Evolutionary conservation across 37 sponge, comb jelly and placozoan genomes (phyloP), one percentile per base, ranked within the genome.

Genomic region (Beroe ovata): DNA sequence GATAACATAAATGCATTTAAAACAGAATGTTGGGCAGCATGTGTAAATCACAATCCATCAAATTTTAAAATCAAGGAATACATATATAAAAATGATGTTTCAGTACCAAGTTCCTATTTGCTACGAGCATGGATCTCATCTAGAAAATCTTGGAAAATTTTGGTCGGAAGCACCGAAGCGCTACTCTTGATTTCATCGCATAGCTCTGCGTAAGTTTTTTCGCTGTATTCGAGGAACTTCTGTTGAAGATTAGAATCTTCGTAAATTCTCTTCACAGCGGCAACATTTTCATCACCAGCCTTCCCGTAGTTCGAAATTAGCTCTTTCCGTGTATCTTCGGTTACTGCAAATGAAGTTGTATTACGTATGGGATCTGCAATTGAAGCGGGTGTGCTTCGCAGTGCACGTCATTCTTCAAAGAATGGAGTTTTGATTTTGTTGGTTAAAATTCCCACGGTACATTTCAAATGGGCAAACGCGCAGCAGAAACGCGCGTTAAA

Each of bases 121-220:
- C 93, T 95, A 0, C 94, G 63, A 64, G 93, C 94, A 88, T 94
- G 94, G 21, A 95, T 95, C 33, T 91, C 81, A 29, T 92, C 88
- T 42, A 93, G 92, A 91, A 94, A 96, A 66, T 94, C 96, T 16
- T 90, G 20, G 64, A 95, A 95, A 59, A 94, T 72, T 21, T 60
- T 90, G 0, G 64, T 60, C 16, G 96, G 95, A 16, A 96, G 71
- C 36, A 62, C 34, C 21, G 91, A 60, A 19, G 32, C 64, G 39
- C 64, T 72, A 23, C 60, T 32, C 41, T 72, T 91, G 21, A 96
- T 93, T 38, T 64, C 62, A 8, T 16, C 39, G 88, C 92, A 66
- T 34, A 96, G 88, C 4, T 64, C 23, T 18, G 62, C 8, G 88
- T 96, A 96, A 54, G 93, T 95, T 34, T 60, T 36, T 37, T 95